A percentile compares a stretch with the other conserved stretches of the same genome.
Evolutionary conservation across 2,113 vertebrate species (phyloP).

Genomic region (Isurus oxyrinchus): DNA sequence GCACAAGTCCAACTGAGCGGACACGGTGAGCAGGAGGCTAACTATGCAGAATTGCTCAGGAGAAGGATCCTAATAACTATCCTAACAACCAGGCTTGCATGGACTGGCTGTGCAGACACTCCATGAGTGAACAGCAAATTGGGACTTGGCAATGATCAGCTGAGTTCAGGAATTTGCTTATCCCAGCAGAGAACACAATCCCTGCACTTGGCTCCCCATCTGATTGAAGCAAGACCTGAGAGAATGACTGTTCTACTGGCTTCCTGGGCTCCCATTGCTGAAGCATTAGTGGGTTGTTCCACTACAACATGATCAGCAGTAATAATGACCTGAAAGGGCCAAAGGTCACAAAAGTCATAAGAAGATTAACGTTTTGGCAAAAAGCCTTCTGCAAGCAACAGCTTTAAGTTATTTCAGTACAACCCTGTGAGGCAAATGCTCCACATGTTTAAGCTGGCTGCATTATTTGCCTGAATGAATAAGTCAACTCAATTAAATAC

Average conservation of each 20-base stretch:
- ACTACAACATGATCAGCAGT: not conserved
- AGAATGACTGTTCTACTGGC: not conserved
- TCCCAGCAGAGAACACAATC: not conserved
- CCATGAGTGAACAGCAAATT: not conserved
- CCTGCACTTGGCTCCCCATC: not conserved
- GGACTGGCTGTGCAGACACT: not conserved
- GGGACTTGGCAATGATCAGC: not conserved
- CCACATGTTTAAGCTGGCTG: not conserved
- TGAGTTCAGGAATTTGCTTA: not conserved
- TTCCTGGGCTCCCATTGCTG: not conserved
- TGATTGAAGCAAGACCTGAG: not conserved
- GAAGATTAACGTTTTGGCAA: not conserved
- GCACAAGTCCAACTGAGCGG: not conserved
- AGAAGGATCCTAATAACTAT: not conserved
- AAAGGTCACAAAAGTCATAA: not conserved
- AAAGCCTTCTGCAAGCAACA: not conserved
- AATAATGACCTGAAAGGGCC: not conserved
- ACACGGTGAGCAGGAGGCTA: too few species aligned
- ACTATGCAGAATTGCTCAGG: not conserved
- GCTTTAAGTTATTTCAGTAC: not conserved
- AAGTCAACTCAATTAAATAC: not conserved
- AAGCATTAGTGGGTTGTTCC: too few species aligned
- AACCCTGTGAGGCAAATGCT: not conserved
- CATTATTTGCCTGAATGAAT: slow-evolving; percentile 15
- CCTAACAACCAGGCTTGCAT: not conserved